Evolutionary conservation across 2,888 invertebrate genomes (phyloP).

Genomic region (Diaperis boleti): DNA sequence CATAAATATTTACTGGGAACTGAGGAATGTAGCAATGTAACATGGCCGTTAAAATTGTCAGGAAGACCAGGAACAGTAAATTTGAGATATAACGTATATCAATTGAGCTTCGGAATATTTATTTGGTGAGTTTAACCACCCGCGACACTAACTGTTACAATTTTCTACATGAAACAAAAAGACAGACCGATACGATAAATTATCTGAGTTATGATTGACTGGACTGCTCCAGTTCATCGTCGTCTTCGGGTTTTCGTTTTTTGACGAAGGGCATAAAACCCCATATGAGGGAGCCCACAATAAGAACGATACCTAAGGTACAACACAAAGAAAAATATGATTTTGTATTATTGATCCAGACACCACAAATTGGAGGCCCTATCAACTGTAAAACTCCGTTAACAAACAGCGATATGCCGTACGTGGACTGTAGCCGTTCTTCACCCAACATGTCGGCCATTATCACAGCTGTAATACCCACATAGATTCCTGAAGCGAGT

Average conservation of each 20-base stretch:
- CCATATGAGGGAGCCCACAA: conserved; percentile 82
- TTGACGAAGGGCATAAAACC: conserved; percentile 79
- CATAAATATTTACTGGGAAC: conserved; percentile 5
- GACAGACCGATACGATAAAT: conserved; percentile 6
- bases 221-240: conserved; percentile 25
- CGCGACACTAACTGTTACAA: conserved; percentile 15
- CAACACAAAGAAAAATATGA: conserved; percentile 81
- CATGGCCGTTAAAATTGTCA: conserved; percentile 18
- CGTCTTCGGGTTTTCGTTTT: conserved; percentile 31
- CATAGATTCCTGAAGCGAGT: conserved; percentile 85
- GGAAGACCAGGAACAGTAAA: conserved; percentile 20
- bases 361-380: conserved; percentile 87
- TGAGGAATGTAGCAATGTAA: not conserved
- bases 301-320: conserved; percentile 78
- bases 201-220: conserved; percentile 23
- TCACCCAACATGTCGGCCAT: conserved; percentile 91
- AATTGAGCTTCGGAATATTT: not conserved
- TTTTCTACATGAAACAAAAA: conserved; percentile 9
- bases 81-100: not conserved
- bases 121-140: not conserved
- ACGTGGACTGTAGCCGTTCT: conserved; percentile 86
- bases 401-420: conserved; percentile 87
- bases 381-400: conserved; percentile 85
- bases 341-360: conserved; percentile 73
- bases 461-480: conserved; percentile 87